Base-by-base conservation (phyloP, 2,888 invertebrate genomes). In the Cataglyphis albicans region DNA sequence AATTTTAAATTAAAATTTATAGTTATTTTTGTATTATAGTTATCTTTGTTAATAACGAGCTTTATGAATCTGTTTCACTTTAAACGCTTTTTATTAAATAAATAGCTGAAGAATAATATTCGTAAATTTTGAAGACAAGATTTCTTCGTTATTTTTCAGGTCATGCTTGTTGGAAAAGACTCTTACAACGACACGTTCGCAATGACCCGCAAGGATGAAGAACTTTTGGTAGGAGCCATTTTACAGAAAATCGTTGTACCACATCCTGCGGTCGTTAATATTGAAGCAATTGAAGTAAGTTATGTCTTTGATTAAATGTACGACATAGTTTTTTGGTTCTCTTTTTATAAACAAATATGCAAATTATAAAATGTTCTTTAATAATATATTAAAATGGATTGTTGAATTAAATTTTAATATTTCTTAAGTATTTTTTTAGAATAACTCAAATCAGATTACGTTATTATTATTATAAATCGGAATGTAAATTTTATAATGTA, bases 151-250 rank as follows among this genome's bases (percentile, higher is more conserved):
- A 2, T 52, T 5, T 38, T 86, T 41, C 97, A 97, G 90, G 96
- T 97, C 21, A 97, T 97, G 0, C 95, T 98, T 29, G 97, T 98
- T 84, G 97, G 98, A 5, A 97, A 97, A 90, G 96, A 97, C 0
- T 96, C 97, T 12, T 96, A 98, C 64, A 98, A 98, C 92, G 98
- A 98, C 94, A 98, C 98, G 5, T 98, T 98, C 94, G 96, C 97
- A 21, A 97, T 98, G 95, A 98, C 98, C 35, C 97, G 97, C 91
- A 98, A 98, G 93, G 97, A 97, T 91, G 96, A 97, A 84, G 96
- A 97, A 92, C 96, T 97, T 92, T 95, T 96, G 80, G 96, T 97
- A 52, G 97, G 97, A 9, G 96, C 97, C 72, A 96, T 97, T 18
- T 96, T 98, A 82, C 97, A 97, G 6, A 96, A 97, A 92, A 97